Evolutionary conservation across 1,140 invertebrate genomes (phyloP).

Genomic region (Stegodyphus mimosarum): DNA sequence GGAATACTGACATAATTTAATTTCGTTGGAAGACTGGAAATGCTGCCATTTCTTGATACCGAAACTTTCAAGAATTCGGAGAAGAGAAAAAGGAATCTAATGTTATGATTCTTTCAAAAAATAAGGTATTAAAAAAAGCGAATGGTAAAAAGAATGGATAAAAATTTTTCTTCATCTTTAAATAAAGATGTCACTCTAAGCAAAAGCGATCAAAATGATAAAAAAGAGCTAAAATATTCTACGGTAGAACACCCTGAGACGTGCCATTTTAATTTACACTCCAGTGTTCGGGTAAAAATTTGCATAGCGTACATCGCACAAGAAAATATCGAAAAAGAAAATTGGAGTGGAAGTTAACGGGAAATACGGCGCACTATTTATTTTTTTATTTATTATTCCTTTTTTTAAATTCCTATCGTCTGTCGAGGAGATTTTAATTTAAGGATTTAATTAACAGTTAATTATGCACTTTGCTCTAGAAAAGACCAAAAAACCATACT

Average conservation of each 20-base stretch:
- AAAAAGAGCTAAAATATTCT: too few relatives aligned
- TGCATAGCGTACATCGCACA: not conserved
- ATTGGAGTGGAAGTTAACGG: not conserved
- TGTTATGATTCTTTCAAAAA: too few relatives aligned
- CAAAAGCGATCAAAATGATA: too few relatives aligned
- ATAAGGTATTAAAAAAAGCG: too few relatives aligned
- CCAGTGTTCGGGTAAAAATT: not conserved
- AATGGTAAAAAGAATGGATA: too few relatives aligned
- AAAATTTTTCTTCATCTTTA: too few relatives aligned
- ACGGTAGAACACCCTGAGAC: not conserved
- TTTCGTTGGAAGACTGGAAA: too few relatives aligned
- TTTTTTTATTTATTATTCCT: not conserved
- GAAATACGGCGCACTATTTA: not conserved
- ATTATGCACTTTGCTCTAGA: not conserved
- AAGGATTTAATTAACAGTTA: slow-evolving; percentile 20
- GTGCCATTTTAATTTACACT: not conserved
- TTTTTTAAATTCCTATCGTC: slow-evolving; percentile 1
- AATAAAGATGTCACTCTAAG: too few relatives aligned
- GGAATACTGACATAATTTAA: too few relatives aligned
- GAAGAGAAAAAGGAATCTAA: too few relatives aligned
- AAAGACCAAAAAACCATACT: not conserved
- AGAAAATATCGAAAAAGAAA: not conserved
- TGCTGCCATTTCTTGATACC: too few relatives aligned
- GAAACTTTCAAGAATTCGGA: too few relatives aligned
- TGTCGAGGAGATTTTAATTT: slow-evolving; percentile 9